Percentiles rank a stretch among this genome's conserved stretches.
phyloP scores from a whole-genome alignment of 2,888 invertebrate genomes.

The Ochropleura leucogaster region DNA sequence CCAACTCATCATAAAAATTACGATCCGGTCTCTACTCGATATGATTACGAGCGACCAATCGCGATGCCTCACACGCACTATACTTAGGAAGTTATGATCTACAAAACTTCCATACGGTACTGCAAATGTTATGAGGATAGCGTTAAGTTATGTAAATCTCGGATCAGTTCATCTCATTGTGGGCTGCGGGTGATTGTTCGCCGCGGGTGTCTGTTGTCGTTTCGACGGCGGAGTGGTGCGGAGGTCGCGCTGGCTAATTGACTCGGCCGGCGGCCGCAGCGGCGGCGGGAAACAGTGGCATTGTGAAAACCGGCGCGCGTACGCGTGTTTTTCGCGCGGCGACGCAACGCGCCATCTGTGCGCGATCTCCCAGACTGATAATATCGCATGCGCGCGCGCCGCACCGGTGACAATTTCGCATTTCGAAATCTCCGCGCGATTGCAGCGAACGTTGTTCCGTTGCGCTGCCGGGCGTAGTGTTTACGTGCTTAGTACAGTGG shows the following conservation, averaged over 20 bases:
- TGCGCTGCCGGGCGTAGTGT: constrained; percentile 68
- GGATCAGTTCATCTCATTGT: constrained; percentile 70
- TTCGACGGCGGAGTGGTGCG: constrained; percentile 73
- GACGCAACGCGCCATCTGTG: constrained; percentile 68
- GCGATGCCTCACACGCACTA: constrained; percentile 49
- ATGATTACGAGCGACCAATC: constrained; percentile 67
- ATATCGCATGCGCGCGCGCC: constrained; percentile 69
- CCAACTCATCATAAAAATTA: constrained; percentile 77
- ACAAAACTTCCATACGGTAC: constrained; percentile 41
- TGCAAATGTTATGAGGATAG: constrained; percentile 58
- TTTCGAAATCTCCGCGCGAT: constrained; percentile 81
- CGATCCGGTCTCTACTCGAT: constrained; percentile 76
- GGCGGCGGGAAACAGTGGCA: constrained; percentile 82
- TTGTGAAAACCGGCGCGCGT: constrained; percentile 83
- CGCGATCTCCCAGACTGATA: constrained; percentile 69
- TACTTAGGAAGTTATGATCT: constrained; percentile 42
- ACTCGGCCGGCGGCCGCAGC: constrained; percentile 61
- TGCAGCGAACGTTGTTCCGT: constrained; percentile 75
- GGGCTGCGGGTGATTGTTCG: constrained; percentile 74
- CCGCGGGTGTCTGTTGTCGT: constrained; percentile 66
- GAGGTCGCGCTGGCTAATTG: constrained; percentile 72
- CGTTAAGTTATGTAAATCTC: constrained; percentile 76
- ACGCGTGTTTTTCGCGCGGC: constrained; percentile 82
- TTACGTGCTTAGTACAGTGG: constrained; percentile 72
- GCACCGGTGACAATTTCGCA: constrained; percentile 80